These are phyloP conservation scores for Pao palembangensis DNA, from an alignment of 2,113 vertebrate species.

Conservation along the genomic window DNA sequence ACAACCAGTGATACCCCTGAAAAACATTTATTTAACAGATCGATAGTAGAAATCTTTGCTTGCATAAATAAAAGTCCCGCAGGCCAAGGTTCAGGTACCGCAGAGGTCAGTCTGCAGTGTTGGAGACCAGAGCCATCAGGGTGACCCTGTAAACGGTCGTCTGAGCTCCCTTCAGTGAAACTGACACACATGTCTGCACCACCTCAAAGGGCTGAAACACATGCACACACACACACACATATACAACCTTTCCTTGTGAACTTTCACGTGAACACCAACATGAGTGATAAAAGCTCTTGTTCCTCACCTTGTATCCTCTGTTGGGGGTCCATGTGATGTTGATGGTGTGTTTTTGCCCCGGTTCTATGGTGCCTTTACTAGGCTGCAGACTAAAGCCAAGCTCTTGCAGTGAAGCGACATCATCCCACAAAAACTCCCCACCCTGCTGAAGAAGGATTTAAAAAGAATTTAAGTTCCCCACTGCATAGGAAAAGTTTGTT, in stretches of 20 bases:
- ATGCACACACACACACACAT: slow-evolving; percentile 27
- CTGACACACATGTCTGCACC: slow-evolving; percentile 67
- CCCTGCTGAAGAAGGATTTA: not conserved
- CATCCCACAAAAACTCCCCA: slow-evolving; percentile 78
- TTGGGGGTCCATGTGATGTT: slow-evolving; percentile 82
- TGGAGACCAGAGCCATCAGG: slow-evolving; percentile 58
- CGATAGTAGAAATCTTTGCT: not conserved
- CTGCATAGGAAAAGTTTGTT: not conserved
- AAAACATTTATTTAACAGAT: not conserved
- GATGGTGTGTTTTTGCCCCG: slow-evolving; percentile 73
- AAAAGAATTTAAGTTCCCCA: not conserved
- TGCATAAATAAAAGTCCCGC: not conserved
- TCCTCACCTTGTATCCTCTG: slow-evolving; percentile 71
- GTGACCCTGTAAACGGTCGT: slow-evolving; percentile 76
- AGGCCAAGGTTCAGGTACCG: slow-evolving; percentile 14
- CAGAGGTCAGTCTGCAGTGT: slow-evolving; percentile 25
- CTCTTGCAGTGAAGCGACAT: slow-evolving; percentile 63
- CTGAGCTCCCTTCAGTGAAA: slow-evolving; percentile 79
- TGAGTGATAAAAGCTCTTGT: not conserved
- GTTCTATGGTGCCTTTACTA: slow-evolving; percentile 68
- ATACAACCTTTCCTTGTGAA: not conserved
- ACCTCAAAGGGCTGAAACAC: slow-evolving; percentile 77
- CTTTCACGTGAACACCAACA: slow-evolving; percentile 1
- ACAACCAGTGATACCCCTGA: no score
- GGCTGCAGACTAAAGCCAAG: slow-evolving; percentile 81